Evolutionary conservation across 2,113 vertebrate genomes (phyloP), one percentile per base, ranked within the genome.

Genomic region (Climacteris rufus): DNA sequence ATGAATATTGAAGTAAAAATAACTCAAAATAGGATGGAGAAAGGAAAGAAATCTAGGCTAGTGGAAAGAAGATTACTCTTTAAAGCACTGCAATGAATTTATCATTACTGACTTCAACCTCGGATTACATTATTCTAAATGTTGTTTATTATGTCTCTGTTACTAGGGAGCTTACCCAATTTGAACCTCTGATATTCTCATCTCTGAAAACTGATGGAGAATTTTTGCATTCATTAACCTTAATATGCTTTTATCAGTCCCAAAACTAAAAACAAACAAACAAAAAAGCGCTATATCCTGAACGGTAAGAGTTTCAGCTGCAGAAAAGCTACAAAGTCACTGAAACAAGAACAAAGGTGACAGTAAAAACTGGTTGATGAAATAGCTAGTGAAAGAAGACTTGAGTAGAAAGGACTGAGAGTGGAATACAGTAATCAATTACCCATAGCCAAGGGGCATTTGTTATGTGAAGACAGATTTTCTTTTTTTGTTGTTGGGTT

Each of bases 201-300:
- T 87, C 64, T 95, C 76, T 68, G 76, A 78, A 90, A 94, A 93
- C 39, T 83, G 82, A 70, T 78, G 60, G 56, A 92, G 68, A 89
- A 90, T 88, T 93, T 94, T 88, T 93, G 82, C 79, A 96, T 92
- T 86, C 76, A 92, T 96, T 97, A 95, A 93, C 83, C 92, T 95
- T 96, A 97, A 89, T 92, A 78, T 71, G 71, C 35, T 86, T 94
- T 93, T 95, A 89, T 90, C 11, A 27, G 76, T 72, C 66, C 87
- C 91, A 61, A 52, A 70, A 88, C 64, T 93, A 90, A 83, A 94
- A 83, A 30, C 42, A 96, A 89, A 83, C n/a, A 91, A 88, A 93
- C 40, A 92, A 78, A 64, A 66, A 60, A 35, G 42, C 47, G 60
- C 71, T 47, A 75, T 40, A 81, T 83, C 56, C 66, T 81, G 37